A percentile compares a stretch with the other conserved stretches of the same genome.
phyloP scores from a whole-genome alignment of 2,888 invertebrate species.

The Chouioia cunea region DNA sequence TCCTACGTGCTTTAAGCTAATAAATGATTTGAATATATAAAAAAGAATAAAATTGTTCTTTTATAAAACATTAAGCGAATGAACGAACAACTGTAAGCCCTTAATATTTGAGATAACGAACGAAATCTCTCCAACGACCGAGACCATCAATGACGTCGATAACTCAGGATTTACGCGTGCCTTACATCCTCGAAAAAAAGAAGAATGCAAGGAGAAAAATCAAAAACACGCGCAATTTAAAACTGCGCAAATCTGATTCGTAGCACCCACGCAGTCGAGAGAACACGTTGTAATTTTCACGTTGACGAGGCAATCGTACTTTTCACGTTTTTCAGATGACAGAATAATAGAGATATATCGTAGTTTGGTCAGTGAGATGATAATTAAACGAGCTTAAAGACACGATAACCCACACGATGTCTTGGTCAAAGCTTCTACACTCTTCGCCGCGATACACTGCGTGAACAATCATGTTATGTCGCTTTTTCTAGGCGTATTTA shows the following conservation, averaged over 20 bases:
- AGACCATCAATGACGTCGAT: slow-evolving; percentile 2
- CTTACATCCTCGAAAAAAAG: background rate
- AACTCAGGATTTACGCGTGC: slow-evolving; percentile 14
- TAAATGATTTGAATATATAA: too few species aligned
- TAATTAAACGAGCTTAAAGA: slow-evolving; percentile 68
- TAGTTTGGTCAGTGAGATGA: slow-evolving; percentile 60
- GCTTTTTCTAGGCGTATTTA: too few species aligned
- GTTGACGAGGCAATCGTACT: slow-evolving; percentile 45
- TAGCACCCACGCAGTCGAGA: too few species aligned
- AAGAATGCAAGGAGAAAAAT: background rate
- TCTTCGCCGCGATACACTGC: too few species aligned
- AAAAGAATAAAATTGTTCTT: too few species aligned
- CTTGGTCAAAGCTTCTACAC: background rate
- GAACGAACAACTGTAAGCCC: too few species aligned
- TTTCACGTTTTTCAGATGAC: slow-evolving; percentile 1
- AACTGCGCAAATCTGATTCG: too few species aligned
- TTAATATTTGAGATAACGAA: too few species aligned
- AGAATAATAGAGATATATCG: slow-evolving; percentile 57
- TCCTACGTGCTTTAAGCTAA: too few species aligned
- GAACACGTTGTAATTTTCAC: slow-evolving; percentile 44
- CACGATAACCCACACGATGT: slow-evolving; percentile 63
- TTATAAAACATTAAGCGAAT: too few species aligned
- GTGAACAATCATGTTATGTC: too few species aligned
- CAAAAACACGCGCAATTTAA: background rate
- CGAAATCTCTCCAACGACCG: too few species aligned